Base-by-base conservation (phyloP, 1,140 invertebrate species). In the Mamestra configurata region DNA sequence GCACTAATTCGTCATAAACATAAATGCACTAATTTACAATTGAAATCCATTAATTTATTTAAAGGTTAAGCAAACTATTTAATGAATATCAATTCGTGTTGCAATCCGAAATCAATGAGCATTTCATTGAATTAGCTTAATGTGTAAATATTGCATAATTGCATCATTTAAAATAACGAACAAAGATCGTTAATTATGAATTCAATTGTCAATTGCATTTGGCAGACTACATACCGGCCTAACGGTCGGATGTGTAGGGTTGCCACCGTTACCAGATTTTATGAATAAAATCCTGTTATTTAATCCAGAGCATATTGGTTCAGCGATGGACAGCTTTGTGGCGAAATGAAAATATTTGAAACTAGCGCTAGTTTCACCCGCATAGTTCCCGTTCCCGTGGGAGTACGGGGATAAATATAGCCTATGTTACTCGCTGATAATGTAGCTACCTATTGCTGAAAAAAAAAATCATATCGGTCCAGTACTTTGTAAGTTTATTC, bases 121-220 rank as follows among this genome's bases (percentile, higher is more conserved):
- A 40, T 73, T 40, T 13, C 57, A 73, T 55, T 73, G 31, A 37
- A 73, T 73, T 73, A 43, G 51, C 51, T 8, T 55, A 55, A 35
- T 72, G 51, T 6, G 18, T 37, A 53, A 37, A 37, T 72, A 72
- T 55, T 18, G 49, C 49, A 20, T 55, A 61, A 72, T 55, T 59
- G 43, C 66, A 49, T 46, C 24, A 70, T 70, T 24, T 49, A 18
- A 73, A 40, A 73, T 46, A 68, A 68, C 40, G 31, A 35, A 66
- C 46, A 53, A 66, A 35, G 24, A 75, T 77, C 68, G 79, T 81
- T 81, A 57, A 80, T 80, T 76, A 76, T 61, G 78, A 78, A 82
- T 84, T 83, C 76, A 82, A 80, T 84, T 73, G 79, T 59, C 68
- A 71, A 79, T 71, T 78, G 79, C 82, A 77, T 79, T 83, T 78